Evolutionary conservation across 2,888 invertebrate genomes (phyloP).

Genomic region (Noctua fimbriata): DNA sequence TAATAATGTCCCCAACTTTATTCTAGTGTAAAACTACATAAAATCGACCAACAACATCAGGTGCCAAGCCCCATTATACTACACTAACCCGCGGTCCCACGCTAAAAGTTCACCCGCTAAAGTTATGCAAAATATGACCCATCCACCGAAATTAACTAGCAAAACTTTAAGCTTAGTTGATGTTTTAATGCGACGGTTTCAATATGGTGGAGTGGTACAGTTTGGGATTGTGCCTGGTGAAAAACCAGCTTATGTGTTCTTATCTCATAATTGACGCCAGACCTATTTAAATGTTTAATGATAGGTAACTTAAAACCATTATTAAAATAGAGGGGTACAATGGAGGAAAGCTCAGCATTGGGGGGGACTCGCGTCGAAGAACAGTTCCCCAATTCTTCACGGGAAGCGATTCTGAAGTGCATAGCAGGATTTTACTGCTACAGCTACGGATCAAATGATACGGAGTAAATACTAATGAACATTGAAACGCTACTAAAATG

Average conservation of each 20-base stretch:
- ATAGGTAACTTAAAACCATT: too few species aligned
- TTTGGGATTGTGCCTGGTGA: slow-evolving; percentile 16
- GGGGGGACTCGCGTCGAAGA: not conserved
- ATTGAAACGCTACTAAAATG: not conserved
- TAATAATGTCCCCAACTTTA: slow-evolving; percentile 44
- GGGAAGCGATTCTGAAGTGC: too few species aligned
- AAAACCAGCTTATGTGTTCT: not conserved
- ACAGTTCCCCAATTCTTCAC: not conserved
- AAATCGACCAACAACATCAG: slow-evolving; percentile 52
- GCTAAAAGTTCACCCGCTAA: slow-evolving; percentile 66
- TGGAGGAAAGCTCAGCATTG: too few species aligned
- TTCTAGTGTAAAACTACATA: slow-evolving; percentile 45
- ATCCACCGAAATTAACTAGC: slow-evolving; percentile 62
- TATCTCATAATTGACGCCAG: not conserved
- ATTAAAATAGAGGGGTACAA: too few species aligned
- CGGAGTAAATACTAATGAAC: not conserved
- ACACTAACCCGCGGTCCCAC: slow-evolving; percentile 58
- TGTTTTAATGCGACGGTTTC: slow-evolving; percentile 60
- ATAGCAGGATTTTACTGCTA: too few species aligned
- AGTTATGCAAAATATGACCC: slow-evolving; percentile 72
- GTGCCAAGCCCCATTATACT: slow-evolving; percentile 54
- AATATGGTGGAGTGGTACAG: slow-evolving; percentile 30
- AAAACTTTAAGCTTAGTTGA: slow-evolving; percentile 61
- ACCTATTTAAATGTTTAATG: too few species aligned
- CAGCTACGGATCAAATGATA: too few species aligned